Evolutionary conservation across 2,888 invertebrate species (phyloP), one percentile per base, ranked within the genome.

Genomic region (Oxycera nigricornis): DNA sequence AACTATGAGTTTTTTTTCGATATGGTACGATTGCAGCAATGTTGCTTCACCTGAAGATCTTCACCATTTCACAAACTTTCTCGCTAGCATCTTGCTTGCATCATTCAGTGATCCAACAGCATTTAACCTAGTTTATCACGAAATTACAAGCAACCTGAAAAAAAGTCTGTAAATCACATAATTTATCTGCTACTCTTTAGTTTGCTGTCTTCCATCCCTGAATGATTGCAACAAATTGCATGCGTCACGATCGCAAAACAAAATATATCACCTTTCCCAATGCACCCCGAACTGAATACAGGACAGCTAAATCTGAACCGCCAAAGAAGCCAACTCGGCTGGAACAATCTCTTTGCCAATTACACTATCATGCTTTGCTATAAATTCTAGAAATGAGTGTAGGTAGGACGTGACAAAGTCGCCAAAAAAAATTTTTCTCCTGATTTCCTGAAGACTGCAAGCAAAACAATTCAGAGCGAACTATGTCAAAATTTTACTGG

Each of bases 181-280:
- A n/a, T n/a, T n/a, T n/a, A n/a, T n/a, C n/a, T n/a, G n/a, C n/a
- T n/a, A n/a, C 30, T 2, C 20, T 30, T 11, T 28, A 30, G 17
- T 14, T 24, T 67, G 3, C 20, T 59, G 35, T 35, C n/a, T n/a
- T 55, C 22, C 7, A 1, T 72, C n/a, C 20, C 55, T 24, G 41
- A 22, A 30, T 20, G 77, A 76, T 78, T 79, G 77, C 78, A 77
- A 76, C 77, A 77, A 78, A 79, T 78, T 78, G 79, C 78, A 78
- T 78, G 78, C 74, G 75, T 78, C 79, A 79, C 79, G 79, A 79
- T 70, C 75, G 11, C 1, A n/a, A 65, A 22, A 52, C 31, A 70
- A 65, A 22, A 52, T 52, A 70, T 55, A 70, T 70, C 70, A 52
- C 55, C 70, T 55, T 41, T 65, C 41, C 22, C 39, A 39, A 65